Base-by-base conservation (phyloP, 2,888 invertebrate species). In the Calliphora vomitoria region DNA sequence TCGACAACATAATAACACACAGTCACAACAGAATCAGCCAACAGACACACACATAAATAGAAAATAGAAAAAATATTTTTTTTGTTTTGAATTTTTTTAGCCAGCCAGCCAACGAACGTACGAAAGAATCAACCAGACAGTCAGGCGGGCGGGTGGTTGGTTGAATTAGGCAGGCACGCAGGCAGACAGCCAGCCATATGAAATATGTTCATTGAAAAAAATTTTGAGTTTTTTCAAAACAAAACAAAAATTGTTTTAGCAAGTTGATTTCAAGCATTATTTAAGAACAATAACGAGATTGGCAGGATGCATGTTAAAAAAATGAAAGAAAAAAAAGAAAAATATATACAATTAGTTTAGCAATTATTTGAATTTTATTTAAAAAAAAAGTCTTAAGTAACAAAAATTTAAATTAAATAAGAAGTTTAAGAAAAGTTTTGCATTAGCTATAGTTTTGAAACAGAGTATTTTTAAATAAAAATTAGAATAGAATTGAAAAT, bases 21-120 rank as follows among this genome's bases (percentile, higher is more conserved):
- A 87, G 87, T 88, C 88, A 89, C 86, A 85, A 82, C 62, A 87
- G 72, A 68, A 74, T 41, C 66, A 72, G 76, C 82, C 72, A 79
- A 60, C 13, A 81, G 60, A 80, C 35, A 82, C 38, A 60, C 55
- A 76, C 41, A 44, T 69, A 78, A 79, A 83, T 13, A 71, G 41
- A 60, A 68, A 64, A 71, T 68, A 72, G 47, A 79, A 74, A 38
- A 85, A 81, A 55, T 81, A 18, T 74, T 82, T 82, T 66, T 55
- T 55, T 55, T 72, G 15, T 68, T 41, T 82, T 64, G 78, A 41
- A 13, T 31, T 25, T 53, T n/a, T 71, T 68, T 75, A 82, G 74
- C 82, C 82, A 82, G 58, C 68, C 68, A 68, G 53, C 25, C 68
- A 82, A 79, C 75, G 69, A 69, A 62, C 35, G 75, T 55, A 71